Evolutionary conservation across 2,797 vertebrate genomes (phyloP), one percentile per base, ranked within the genome.

Genomic region (Sebastes hubbsi): DNA sequence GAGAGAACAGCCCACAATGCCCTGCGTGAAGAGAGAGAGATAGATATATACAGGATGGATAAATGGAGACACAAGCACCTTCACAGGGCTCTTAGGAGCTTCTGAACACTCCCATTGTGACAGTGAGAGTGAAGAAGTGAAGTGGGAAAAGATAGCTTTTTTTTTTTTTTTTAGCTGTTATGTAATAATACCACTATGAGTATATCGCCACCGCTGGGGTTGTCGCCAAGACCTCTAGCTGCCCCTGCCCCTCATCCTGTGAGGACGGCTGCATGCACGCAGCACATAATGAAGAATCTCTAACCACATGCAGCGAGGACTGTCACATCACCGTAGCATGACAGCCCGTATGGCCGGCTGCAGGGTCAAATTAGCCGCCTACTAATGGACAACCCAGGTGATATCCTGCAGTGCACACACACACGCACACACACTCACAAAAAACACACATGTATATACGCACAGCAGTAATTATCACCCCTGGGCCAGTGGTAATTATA

Each of bases 401-500:
- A 74, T 56, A 12, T 60, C 73, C 58, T 11, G n/a, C 73, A 84
- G 52, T n/a, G 36, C 24, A 46, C 38, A 20, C 22, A 58, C 13
- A 2, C 52, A 66, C 38, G 20, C 16, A 55, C 34, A 1, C 55
- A 56, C 59, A 14, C 24, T 30, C 32, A 70, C 8, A 52, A 36
- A 72, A 29, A 64, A 72, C 34, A 71, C 64, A 4, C 25, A 65
- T 30, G 77, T 27, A 71, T 24, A 82, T 13, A 83, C 2, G 16
- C 78, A 62, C 77, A 81, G 84, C 71, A 46, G 86, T 86, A 88
- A 88, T 91, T 84, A 89, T 83, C 89, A 87, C 88, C 86, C 77
- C 55, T 59, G 78, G 82, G 75, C 78, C 78, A 63, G 36, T 78
- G 70, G 82, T 91, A 92, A 94, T 95, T 94, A 94, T 72, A 92